Base-by-base conservation (phyloP, 2,797 vertebrate species). In the Diplodus puntazzo region DNA sequence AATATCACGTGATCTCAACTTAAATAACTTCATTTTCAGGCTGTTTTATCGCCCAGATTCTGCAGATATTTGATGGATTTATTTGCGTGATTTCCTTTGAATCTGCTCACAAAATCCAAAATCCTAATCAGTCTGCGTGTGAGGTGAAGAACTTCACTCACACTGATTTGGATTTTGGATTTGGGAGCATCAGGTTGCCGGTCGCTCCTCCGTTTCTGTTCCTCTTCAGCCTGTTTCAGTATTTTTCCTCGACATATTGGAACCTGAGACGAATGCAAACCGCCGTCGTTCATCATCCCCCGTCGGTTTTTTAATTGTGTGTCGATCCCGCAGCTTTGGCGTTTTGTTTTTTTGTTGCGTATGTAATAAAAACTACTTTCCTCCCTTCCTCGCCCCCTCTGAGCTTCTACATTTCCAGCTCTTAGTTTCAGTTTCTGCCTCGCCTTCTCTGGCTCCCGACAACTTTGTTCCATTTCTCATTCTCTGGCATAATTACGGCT, bases 381-480 rank as follows among this genome's bases (percentile, higher is more conserved):
- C 75, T 61, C 14, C 13, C 12, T 59, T 5, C 12, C 13, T 59
- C 68, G 23, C 34, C 76, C 78, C 76, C 78, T 82, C 68, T 27
- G 59, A 77, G 72, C 75, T 77, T 34, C 62, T 53, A 71, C 59
- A 69, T 83, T 83, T 87, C 16, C 1, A 81, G 73, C 80, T 84
- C 88, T 86, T 87, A 84, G 83, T 86, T 86, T 91, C 89, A 82
- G 52, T 81, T 84, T 92, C 79, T 89, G 78, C 70, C 71, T 82
- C 42, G 64, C 73, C 73, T 84, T 81, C 84, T 81, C 86, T 84
- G 84, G 79, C 88, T 88, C 81, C 81, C 68, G 53, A 79, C 85
- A 88, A 92, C 91, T 92, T 92, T 90, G 85, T 88, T 91, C 90
- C 87, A 87, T 90, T 87, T 86, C 87, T 93, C 89, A 89, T 92